A percentile compares a stretch with the other conserved stretches of the same genome.
These are phyloP conservation scores for Eulimnadia texana DNA, from an alignment of 1,140 invertebrate species.

Conservation along the genomic window DNA sequence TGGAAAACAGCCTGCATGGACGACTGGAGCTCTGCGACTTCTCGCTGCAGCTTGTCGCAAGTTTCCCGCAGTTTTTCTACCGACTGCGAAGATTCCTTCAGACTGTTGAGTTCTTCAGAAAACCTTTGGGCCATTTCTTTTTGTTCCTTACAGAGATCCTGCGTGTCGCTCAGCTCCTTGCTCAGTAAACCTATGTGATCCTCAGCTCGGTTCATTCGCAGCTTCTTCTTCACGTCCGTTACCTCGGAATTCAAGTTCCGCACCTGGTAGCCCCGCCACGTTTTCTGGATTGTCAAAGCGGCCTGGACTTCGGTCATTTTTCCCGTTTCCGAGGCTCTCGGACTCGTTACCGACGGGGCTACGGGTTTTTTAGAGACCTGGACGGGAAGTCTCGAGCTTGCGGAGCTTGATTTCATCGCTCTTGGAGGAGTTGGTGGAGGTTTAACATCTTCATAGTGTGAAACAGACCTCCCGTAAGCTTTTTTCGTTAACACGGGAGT, in stretches of 20 bases:
- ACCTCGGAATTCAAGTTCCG: slow-evolving; percentile 60
- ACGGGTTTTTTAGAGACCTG: slow-evolving; percentile 2
- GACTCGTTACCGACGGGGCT: not conserved
- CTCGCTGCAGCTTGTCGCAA: not conserved
- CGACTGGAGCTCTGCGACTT: not conserved
- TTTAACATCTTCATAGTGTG: slow-evolving; percentile 6
- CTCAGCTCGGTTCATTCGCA: slow-evolving; percentile 1
- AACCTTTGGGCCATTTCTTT: not conserved
- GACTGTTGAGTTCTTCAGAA: not conserved
- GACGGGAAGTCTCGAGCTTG: not conserved
- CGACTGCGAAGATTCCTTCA: not conserved
- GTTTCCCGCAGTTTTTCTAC: not conserved
- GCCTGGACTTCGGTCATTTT: slow-evolving; percentile 33
- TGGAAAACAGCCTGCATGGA: slow-evolving; percentile 2
- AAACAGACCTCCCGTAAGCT: slow-evolving; percentile 2
- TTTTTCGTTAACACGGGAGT: slow-evolving; percentile 4
- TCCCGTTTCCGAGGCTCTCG: slow-evolving; percentile 20
- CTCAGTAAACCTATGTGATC: not conserved
- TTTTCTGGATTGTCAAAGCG: slow-evolving; percentile 67
- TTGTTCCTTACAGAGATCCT: not conserved
- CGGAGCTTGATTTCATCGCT: not conserved
- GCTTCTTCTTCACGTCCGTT: not conserved
- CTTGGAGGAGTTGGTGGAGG: not conserved
- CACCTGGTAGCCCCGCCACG: slow-evolving; percentile 73
- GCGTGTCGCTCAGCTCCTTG: not conserved